phyloP scores from a whole-genome alignment of 2,113 vertebrate species.

The Hydrolagus affinis region DNA sequence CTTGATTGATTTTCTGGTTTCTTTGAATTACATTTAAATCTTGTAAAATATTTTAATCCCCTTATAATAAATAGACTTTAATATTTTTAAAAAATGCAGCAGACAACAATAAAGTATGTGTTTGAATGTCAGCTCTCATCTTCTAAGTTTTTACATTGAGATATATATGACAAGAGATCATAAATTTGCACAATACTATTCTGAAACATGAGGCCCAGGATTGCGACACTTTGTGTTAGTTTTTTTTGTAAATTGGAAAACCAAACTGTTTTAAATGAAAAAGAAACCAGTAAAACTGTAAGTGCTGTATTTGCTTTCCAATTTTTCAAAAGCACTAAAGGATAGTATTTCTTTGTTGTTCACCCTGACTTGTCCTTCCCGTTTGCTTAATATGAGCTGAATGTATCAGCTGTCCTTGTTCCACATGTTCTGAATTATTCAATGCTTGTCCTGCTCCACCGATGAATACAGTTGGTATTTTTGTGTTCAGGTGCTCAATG shows the following conservation, averaged over 20 bases:
- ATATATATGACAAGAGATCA: background rate
- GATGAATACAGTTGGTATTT: background rate
- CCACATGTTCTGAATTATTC: constrained; percentile 21
- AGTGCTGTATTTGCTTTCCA: background rate
- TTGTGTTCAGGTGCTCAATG: constrained; percentile 7
- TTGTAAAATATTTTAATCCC: background rate
- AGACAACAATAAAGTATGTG: background rate
- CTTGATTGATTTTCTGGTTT: background rate
- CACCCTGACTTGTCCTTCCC: constrained; percentile 46
- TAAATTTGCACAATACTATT: background rate
- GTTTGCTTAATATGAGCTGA: constrained; percentile 32
- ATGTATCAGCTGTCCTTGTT: constrained; percentile 23
- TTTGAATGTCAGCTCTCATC: background rate
- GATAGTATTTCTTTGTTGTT: constrained; percentile 32
- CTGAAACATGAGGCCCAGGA: background rate
- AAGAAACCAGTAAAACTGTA: background rate
- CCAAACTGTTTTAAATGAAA: background rate
- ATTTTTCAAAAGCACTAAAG: constrained; percentile 30
- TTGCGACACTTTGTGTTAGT: background rate
- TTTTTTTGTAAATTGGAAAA: background rate
- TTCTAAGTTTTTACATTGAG: background rate
- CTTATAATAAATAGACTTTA: background rate
- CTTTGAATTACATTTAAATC: background rate
- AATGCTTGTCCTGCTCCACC: background rate
- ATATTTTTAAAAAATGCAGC: background rate